phyloP scores from a whole-genome alignment of 2,797 vertebrate species.

The Oceanodroma leucorhoa region DNA sequence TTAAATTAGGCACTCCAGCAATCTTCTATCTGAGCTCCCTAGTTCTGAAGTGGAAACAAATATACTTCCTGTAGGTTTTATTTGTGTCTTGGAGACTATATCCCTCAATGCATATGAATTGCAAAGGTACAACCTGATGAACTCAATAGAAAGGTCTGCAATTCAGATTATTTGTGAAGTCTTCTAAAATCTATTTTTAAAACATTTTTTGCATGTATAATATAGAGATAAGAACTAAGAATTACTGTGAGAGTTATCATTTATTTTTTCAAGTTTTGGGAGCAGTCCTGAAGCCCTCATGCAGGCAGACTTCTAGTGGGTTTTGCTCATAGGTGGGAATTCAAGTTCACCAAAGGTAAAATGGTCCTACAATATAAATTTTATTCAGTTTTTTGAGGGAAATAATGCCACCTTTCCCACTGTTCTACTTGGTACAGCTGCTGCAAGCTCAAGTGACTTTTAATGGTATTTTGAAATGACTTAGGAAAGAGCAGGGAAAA shows the following conservation, averaged over 20 bases:
- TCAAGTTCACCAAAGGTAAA: neutral
- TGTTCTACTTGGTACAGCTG: neutral
- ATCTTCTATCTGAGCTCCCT: neutral
- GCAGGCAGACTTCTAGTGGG: neutral
- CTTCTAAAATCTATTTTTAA: neutral
- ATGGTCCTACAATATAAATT: neutral
- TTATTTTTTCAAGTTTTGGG: neutral
- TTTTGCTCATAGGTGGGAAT: neutral
- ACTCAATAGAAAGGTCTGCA: neutral
- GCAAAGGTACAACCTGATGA: neutral
- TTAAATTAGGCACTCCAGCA: conserved; percentile 7
- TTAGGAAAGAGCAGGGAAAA: neutral
- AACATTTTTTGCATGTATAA: neutral
- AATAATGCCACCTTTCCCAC: neutral
- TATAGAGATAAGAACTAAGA: neutral
- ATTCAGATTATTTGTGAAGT: neutral
- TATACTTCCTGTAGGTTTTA: neutral
- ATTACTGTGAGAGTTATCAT: neutral
- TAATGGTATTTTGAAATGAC: neutral
- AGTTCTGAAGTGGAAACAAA: neutral
- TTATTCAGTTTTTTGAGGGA: neutral
- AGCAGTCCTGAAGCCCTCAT: neutral
- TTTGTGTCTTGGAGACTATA: neutral
- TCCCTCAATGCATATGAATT: neutral
- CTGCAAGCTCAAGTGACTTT: neutral